phyloP scores from a whole-genome alignment of 1,140 invertebrate genomes.

The Macrocentrus cingulum region DNA sequence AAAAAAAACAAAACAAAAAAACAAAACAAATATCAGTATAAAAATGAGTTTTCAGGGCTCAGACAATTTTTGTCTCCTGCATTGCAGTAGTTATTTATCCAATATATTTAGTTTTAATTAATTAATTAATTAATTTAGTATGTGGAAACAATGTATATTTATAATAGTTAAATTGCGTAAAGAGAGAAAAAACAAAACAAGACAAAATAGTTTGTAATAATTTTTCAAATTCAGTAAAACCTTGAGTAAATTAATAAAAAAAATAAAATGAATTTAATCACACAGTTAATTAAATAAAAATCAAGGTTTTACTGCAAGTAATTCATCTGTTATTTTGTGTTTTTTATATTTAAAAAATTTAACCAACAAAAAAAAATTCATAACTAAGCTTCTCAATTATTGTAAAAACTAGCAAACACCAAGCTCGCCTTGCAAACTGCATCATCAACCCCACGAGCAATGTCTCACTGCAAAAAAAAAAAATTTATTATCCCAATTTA shows the following conservation, averaged over 20 bases:
- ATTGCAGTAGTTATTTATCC: conserved; percentile 6
- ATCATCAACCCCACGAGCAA: conserved; percentile 11
- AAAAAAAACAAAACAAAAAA: too few species aligned
- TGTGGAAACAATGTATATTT: background rate
- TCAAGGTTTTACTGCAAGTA: too few species aligned
- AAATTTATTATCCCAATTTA: background rate
- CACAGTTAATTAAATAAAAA: too few species aligned
- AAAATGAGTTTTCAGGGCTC: background rate
- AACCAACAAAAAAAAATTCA: background rate
- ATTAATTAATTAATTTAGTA: too few species aligned
- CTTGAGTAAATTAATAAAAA: background rate
- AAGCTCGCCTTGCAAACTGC: conserved; percentile 10
- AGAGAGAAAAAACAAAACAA: too few species aligned
- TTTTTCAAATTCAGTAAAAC: background rate
- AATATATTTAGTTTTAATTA: conserved; percentile 6
- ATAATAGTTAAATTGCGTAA: conserved; percentile 15
- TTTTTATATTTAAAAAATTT: background rate
- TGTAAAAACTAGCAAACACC: conserved; percentile 7
- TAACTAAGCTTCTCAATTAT: too few species aligned
- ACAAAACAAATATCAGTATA: conserved; percentile 7
- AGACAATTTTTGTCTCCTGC: background rate
- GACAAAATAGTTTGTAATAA: background rate
- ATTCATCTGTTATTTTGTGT: too few species aligned
- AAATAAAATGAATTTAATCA: conserved; percentile 4
- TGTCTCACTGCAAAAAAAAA: background rate